Base-by-base conservation (phyloP, 2,888 invertebrate species). In the Tineola bisselliella region DNA sequence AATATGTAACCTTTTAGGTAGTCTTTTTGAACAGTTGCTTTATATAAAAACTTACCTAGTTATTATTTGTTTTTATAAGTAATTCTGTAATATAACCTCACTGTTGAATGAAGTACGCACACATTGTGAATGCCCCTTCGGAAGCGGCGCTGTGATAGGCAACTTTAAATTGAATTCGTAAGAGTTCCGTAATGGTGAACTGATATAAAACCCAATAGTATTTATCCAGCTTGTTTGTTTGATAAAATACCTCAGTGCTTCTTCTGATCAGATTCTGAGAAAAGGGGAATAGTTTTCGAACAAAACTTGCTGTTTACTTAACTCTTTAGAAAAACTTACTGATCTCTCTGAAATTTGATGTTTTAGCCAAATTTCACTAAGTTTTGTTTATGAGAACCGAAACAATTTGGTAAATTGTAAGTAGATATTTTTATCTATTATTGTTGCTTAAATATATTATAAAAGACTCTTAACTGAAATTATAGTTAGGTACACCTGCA, bases 191-290 rank as follows among this genome's bases (percentile, higher is more conserved):
- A 54, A 18, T 54, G 54, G 54, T 54, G 54, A 54, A 54, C 12
- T 54, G 54, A 54, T 54, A 48, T 48, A 54, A 54, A 54, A 18
- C 12, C 54, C 8, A 10, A 54, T 54, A 54, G 54, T 54, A 54
- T 54, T 54, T 54, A 54, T 25, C 25, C 25, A 54, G 54, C 54
- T 54, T 54, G 54, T 54, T 54, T 54, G 54, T 54, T 25, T 54
- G 54, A 48, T 48, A 48, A 54, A 54, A 54, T 54, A 54, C 54
- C 12, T 25, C 25, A 48, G 48, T 10, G 17, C 18, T 48, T 38
- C 38, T 12, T 10, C 48, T 48, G 17, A 48, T 17, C 17, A 48
- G 10, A 4, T 17, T 18, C 13, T 15, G 15, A 12, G 44, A 44
- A 44, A 5, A 44, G 5, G 10, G 38, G n/a, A 48, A 48, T 48